Percentiles rank a stretch among this genome's conserved stretches.
phyloP scores from a whole-genome alignment of 2,888 invertebrate genomes.

The Thalpophila matura region DNA sequence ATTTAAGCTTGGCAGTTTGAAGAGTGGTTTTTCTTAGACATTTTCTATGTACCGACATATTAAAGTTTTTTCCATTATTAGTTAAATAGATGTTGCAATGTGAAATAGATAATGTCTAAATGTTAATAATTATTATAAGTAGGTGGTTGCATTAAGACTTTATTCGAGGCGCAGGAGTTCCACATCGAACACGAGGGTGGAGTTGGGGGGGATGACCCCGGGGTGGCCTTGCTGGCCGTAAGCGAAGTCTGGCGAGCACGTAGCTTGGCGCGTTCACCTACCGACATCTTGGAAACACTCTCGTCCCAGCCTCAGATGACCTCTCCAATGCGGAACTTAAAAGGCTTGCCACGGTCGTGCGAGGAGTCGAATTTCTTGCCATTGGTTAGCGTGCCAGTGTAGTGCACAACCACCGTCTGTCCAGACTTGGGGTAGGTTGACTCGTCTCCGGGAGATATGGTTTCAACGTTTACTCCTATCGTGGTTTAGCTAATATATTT shows the following conservation, averaged over 20 bases:
- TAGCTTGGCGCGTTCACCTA: slow-evolving; percentile 98
- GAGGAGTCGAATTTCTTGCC: slow-evolving; percentile 99
- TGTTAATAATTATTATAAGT: slow-evolving; percentile 54
- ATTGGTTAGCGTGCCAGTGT: slow-evolving; percentile 97
- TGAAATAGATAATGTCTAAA: slow-evolving; percentile 53
- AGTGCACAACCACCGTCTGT: slow-evolving; percentile 98
- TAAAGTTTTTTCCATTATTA: slow-evolving; percentile 17
- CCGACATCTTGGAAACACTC: slow-evolving; percentile 98
- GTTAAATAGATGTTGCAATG: slow-evolving; percentile 29
- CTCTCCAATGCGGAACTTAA: slow-evolving; percentile 98
- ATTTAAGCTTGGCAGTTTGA: slow-evolving; percentile 39
- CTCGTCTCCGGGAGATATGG: slow-evolving; percentile 91
- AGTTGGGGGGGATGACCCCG: slow-evolving; percentile 98
- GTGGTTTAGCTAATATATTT: slow-evolving; percentile 60
- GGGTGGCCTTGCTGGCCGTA: slow-evolving; percentile 98
- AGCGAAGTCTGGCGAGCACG: slow-evolving; percentile 98
- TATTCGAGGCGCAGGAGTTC: slow-evolving; percentile 97
- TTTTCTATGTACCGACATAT: slow-evolving; percentile 23
- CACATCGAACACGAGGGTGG: slow-evolving; percentile 98
- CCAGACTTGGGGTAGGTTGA: slow-evolving; percentile 97
- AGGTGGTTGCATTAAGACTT: slow-evolving; percentile 59
- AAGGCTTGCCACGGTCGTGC: slow-evolving; percentile 97
- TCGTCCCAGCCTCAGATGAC: slow-evolving; percentile 99
- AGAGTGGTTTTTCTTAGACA: slow-evolving; percentile 25
- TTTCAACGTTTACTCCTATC: slow-evolving; percentile 97